Base-by-base conservation (phyloP, 2,888 invertebrate genomes). In the Drosophila falleni region DNA sequence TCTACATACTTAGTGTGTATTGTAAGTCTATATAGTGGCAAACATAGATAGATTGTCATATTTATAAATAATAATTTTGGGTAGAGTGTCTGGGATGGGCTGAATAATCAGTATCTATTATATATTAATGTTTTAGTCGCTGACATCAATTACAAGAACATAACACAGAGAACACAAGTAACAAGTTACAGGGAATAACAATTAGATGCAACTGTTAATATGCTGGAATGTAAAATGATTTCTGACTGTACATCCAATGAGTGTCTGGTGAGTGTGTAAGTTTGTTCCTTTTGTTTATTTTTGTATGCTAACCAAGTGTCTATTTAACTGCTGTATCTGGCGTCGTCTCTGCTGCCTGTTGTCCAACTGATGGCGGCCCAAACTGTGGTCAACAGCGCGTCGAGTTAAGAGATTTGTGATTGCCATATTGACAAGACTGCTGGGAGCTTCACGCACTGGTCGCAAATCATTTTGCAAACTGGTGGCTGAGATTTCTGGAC, bases 391-490 rank as follows among this genome's bases (percentile, higher is more conserved):
- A 58, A 80, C 71, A 50, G 82, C 83, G 19, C 83, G 82, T 2
- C 89, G 80, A 9, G 79, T 67, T 60, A 85, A 63, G 53, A 73
- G 71, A 54, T 66, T 76, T 61, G 76, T 59, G 19, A 76, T 50
- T 15, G 81, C 51, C 37, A 29, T 5, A 26, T 66, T 56, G 51
- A 56, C 55, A 16, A 42, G 51, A 37, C 41, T 15, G 35, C 15
- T 53, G 6, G 84, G 78, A 19, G 80, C 71, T 39, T 76, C 60
- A 1, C 83, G 83, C 56, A 91, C 90, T 4, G 90, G 87, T 11
- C 78, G 79, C 63, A 91, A 71, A 72, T 91, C 91, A 23, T 59
- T 90, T 69, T 87, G 89, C 72, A 87, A 55, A 44, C 83, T 86
- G 67, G 69, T 81, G 29, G 71, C 55, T 56, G 86, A 86, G 60